Percentiles rank a stretch among this genome's conserved stretches.
Conservation (phyloP, 2,113 vertebrate species). For the Lepisosteus oculatus region DNA sequence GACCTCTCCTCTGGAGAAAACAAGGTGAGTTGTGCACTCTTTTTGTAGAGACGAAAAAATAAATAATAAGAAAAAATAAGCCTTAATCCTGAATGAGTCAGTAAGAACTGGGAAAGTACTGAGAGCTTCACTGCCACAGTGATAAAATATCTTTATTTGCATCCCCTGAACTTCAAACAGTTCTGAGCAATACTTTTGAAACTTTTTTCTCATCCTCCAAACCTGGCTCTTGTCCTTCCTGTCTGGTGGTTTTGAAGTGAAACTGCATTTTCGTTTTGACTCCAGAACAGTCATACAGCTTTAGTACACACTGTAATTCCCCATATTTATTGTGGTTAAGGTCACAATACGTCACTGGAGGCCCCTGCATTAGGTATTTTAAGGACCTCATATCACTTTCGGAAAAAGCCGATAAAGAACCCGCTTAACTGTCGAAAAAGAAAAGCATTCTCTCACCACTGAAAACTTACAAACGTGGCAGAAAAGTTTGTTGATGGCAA, state of each 20-base stretch:
- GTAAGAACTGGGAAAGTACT: slow-evolving; percentile 38
- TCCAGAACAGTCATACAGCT: slow-evolving; percentile 43
- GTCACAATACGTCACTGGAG: slow-evolving; percentile 42
- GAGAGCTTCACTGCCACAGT: background rate
- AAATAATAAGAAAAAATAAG: slow-evolving; percentile 60
- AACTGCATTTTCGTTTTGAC: slow-evolving; percentile 56
- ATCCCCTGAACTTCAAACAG: slow-evolving; percentile 12
- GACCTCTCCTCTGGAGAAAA: too few species aligned
- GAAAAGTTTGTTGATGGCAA: slow-evolving; percentile 4
- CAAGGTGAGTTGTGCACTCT: background rate
- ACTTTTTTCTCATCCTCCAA: slow-evolving; percentile 37
- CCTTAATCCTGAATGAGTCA: slow-evolving; percentile 65
- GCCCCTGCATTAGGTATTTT: slow-evolving; percentile 21
- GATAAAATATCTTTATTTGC: slow-evolving; percentile 7
- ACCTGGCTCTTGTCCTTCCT: slow-evolving; percentile 45
- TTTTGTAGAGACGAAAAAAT: slow-evolving; percentile 44
- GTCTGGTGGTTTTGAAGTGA: slow-evolving; percentile 54
- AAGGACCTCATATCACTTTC: background rate
- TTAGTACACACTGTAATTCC: slow-evolving; percentile 49
- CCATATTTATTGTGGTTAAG: slow-evolving; percentile 23
- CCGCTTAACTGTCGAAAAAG: slow-evolving; percentile 25
- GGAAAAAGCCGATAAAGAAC: background rate
- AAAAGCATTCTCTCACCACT: slow-evolving; percentile 38
- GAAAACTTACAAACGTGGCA: background rate
- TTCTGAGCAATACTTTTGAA: background rate